Base-by-base conservation (phyloP, 1,140 invertebrate genomes). In the Euwallacea fornicatus region DNA sequence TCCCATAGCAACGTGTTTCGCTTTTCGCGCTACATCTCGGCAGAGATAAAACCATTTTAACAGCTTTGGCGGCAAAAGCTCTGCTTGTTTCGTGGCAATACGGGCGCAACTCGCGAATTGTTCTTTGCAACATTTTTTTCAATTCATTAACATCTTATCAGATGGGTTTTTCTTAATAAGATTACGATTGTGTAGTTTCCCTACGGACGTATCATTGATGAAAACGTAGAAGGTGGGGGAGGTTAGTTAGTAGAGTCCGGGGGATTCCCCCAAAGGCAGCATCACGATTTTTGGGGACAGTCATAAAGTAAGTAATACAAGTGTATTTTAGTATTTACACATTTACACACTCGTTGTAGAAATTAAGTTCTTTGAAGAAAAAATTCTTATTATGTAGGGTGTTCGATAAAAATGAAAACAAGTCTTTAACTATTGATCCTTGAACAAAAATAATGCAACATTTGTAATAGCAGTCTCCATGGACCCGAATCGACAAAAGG, bases 271-370 rank as follows among this genome's bases (percentile, higher is more conserved):
- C 79, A 71, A 69, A 70, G 63, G 59, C 69, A 75, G 72, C 78
- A 79, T 74, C 80, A 81, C 80, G 78, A 81, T 81, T 78, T 81
- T 81, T 74, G 80, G 80, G 59, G 80, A 81, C 71, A 78, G 74
- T 64, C 80, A 81, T 71, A 81, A 81, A 75, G 80, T 81, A 78
- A 71, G 59, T 74, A 65, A 4, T 33, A 33, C 1, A 33, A 4
- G 21, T 4, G 21, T 33, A 33, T 33, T 33, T 33, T 33, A 33
- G 21, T 4, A 33, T 2, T 33, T 33, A 33, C 21, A 33, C 21
- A 33, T 33, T 33, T 33, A 33, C 21, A 33, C 21, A 33, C 21
- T 33, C 4, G 4, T 33, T 33, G 21, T 33, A 4, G 21, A 33
- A 33, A 33, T 33, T 33, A 33, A 33, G 1, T 4, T 33, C 21